These are phyloP conservation scores for Labeo rohita DNA, from an alignment of 2,113 vertebrate genomes.

Conservation along the genomic window DNA sequence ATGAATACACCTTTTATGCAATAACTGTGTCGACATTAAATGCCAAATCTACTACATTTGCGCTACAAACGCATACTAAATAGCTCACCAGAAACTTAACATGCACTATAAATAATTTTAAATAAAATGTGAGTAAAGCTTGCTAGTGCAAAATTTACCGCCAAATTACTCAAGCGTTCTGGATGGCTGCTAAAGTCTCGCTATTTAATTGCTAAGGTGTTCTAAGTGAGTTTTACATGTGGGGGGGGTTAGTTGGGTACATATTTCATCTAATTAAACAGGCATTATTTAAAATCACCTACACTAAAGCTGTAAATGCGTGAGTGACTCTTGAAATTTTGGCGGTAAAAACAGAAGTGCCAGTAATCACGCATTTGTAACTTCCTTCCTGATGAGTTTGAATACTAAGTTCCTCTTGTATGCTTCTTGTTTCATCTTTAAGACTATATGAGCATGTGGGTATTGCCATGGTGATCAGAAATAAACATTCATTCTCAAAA, in stretches of 20 bases:
- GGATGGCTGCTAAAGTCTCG: neutral
- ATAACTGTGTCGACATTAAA: neutral
- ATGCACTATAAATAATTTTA: neutral
- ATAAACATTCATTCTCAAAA: neutral
- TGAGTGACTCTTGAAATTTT: neutral
- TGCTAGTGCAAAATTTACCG: neutral
- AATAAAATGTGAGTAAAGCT: neutral
- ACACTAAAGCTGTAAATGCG: neutral
- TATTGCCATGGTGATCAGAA: slow-evolving; percentile 2
- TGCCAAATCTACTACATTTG: neutral
- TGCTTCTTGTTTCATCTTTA: slow-evolving; percentile 1
- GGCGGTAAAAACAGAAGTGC: neutral
- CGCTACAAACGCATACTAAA: neutral
- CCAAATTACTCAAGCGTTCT: neutral
- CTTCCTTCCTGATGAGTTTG: slow-evolving; percentile 48
- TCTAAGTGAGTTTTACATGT: neutral
- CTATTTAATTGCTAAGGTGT: neutral
- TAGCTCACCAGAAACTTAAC: neutral
- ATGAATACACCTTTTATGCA: neutral
- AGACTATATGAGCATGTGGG: neutral
- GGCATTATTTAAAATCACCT: neutral
- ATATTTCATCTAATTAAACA: neutral
- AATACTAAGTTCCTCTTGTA: slow-evolving; percentile 31
- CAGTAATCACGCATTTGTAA: slow-evolving; percentile 18
- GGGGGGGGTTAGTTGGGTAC: neutral